Conservation (phyloP, 1,140 invertebrate species). For the Coelopa frigida region DNA sequence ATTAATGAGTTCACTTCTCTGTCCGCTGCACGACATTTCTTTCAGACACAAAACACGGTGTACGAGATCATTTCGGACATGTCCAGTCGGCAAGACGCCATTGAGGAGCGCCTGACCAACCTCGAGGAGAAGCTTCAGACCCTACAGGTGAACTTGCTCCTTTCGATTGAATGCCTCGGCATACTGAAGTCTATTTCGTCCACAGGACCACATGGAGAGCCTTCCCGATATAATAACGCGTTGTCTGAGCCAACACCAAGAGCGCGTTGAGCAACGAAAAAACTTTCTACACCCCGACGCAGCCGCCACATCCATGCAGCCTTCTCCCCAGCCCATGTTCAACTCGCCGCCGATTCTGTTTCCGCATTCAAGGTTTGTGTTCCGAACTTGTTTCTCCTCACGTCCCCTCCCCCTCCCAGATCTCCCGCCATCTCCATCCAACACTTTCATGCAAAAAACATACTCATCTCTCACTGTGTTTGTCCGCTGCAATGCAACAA, state of each 20-base stretch:
- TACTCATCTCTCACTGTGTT: too few relatives aligned
- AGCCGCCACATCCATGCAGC: conserved; percentile 52
- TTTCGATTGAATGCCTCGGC: too few relatives aligned
- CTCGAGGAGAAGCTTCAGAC: conserved; percentile 80
- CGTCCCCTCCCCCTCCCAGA: conserved; percentile 8
- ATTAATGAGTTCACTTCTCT: too few relatives aligned
- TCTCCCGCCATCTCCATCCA: conserved; percentile 4
- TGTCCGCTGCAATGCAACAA: too few relatives aligned
- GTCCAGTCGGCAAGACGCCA: conserved; percentile 79
- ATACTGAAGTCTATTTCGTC: too few relatives aligned
- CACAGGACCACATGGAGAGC: conserved; percentile 55
- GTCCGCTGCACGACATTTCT: too few relatives aligned
- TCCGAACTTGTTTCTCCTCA: conserved; percentile 10
- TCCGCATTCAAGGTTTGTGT: conserved; percentile 43
- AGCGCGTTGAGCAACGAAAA: conserved; percentile 62
- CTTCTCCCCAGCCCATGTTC: conserved; percentile 43
- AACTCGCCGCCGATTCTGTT: conserved; percentile 43
- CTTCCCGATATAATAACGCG: conserved; percentile 74
- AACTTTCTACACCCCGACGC: conserved; percentile 81
- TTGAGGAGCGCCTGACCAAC: conserved; percentile 79
- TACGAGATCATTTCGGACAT: conserved; percentile 96
- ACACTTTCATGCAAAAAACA: conserved; percentile 15
- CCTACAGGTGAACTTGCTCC: conserved; percentile 59
- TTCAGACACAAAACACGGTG: conserved; percentile 92
- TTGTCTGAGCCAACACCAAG: conserved; percentile 62